Evolutionary conservation across 2,888 invertebrate genomes (phyloP), one percentile per base, ranked within the genome.

Genomic region (Baronia brevicornis): DNA sequence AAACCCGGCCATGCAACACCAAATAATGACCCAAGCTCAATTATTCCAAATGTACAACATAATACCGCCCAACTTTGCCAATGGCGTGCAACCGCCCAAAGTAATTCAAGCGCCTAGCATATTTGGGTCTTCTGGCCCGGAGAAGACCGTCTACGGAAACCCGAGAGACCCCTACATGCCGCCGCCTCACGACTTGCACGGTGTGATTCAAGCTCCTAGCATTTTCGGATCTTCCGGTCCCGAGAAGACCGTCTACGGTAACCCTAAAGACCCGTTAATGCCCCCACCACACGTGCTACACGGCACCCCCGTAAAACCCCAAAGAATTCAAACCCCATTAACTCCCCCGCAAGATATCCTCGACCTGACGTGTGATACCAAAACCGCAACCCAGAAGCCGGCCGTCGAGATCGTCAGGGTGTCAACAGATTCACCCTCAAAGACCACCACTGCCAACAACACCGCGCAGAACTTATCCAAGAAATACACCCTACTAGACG

Each of bases 101-200:
- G 59, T 89, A 88, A 1, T 86, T 86, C 4, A 91, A 90, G 34
- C 29, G 20, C 87, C 86, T 9, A 89, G 89, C 3, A 88, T 90
- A 25, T 91, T 88, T 62, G 86, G 88, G 0, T 85, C 86, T 1
- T 48, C 60, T 0, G 79, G 79, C 0, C 80, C 84, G 0, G 89
- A 90, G 48, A 88, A 86, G 49, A 89, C 86, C 0, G 88, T 91
- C 1, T 91, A 91, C 46, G 91, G 91, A 0, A 90, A 91, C 63
- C 91, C 91, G 0, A 91, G 91, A 54, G 91, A 91, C 49, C 87
- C 87, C 2, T 79, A 89, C 39, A 84, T 84, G 65, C 85, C 87
- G 0, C 85, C 86, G 0, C 80, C 85, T 0, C 86, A 85, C 28
- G 66, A 84, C 0, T 42, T 84, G 0, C 85, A 79, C n/a, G 87